Evolutionary conservation across 2,888 invertebrate genomes (phyloP), one percentile per base, ranked within the genome.

Genomic region (Heteromyza rotundicornis): DNA sequence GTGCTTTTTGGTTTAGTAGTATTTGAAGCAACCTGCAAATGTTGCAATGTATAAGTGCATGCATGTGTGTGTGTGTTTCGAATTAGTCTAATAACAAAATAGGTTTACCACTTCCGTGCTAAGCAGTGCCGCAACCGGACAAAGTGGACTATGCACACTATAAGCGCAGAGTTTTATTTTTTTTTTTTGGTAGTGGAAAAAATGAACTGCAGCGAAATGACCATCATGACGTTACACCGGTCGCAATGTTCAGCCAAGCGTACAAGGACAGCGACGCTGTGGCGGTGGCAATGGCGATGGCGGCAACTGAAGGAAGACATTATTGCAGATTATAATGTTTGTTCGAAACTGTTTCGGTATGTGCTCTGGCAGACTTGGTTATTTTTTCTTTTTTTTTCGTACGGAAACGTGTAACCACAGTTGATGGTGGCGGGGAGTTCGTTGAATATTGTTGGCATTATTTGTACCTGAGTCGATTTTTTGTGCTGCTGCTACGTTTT

Each of bases 31-130:
- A n/a, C n/a, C n/a, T 27, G 27, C 27, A 27, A 27, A 27, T 27
- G n/a, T n/a, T n/a, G n/a, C n/a, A n/a, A n/a, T n/a, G 27, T 27
- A 27, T 10, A 10, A 27, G 27, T 5, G 10, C 10, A 10, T 27
- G 27, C 10, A 10, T 27, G 27, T 27, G 27, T 27, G 27, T 27
- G 27, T 27, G 3, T 12, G 40, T 47, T 47, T 47, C 47, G 19
- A 47, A 47, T 47, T 47, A 47, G 47, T 47, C 19, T 47, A 47
- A 47, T 47, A 47, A 47, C 47, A 47, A 47, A 47, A 47, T 47
- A 14, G 47, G 20, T 47, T 47, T 47, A 47, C 47, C 47, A 47
- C 47, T 47, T 47, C 47, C 47, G 47, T 19, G 20, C 47, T 47
- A 5, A 17, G 7, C 47, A 7, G 40, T 3, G 40, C 16, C 40